Base-by-base conservation (phyloP, 2,797 vertebrate species). In the Onychomys leucogaster region DNA sequence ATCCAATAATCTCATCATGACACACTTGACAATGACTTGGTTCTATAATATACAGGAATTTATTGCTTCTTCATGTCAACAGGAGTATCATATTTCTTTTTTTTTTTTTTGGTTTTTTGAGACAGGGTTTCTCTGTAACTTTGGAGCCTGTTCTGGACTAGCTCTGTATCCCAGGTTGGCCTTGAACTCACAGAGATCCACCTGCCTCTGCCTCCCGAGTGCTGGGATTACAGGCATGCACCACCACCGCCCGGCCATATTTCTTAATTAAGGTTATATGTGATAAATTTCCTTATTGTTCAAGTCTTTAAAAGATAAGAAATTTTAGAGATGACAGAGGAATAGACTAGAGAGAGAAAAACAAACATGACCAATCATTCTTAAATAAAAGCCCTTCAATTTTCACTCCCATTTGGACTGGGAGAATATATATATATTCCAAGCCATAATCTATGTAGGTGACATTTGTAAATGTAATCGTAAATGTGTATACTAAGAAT, bases 271-370 rank as follows among this genome's bases (percentile, higher is more conserved):
- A 80, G 32, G 25, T 95, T 90, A 91, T 59, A 89, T 61, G 67
- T 57, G 92, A 89, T 84, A 95, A 32, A 91, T 78, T 93, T 94
- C n/a, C 93, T 83, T 37, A 73, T 73, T 94, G 59, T 4, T 77
- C 67, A 95, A 81, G 13, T 91, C 25, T 21, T 46, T 90, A 21
- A 88, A 77, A 91, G 61, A 86, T 17, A 77, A 76, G 78, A 69
- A 25, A 84, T 84, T 77, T 46, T 92, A 86, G 12, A 80, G 0
- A 29, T 88, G 69, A 65, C 23, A 96, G 25, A 49, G 21, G 9
- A 92, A 5, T 52, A 27, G 27, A 23, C 23, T 84, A 23, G 7
- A 95, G 3, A 78, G 27, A 84, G 29, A 78, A 25, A 86, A 81
- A 94, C 0, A 92, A 25, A 27, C 34, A 55, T 13, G 76, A 91